A percentile compares a stretch with the other conserved stretches of the same genome.
These are phyloP conservation scores for Beaufortia kweichowensis DNA, from an alignment of 2,113 vertebrate genomes.

Conservation along the genomic window DNA sequence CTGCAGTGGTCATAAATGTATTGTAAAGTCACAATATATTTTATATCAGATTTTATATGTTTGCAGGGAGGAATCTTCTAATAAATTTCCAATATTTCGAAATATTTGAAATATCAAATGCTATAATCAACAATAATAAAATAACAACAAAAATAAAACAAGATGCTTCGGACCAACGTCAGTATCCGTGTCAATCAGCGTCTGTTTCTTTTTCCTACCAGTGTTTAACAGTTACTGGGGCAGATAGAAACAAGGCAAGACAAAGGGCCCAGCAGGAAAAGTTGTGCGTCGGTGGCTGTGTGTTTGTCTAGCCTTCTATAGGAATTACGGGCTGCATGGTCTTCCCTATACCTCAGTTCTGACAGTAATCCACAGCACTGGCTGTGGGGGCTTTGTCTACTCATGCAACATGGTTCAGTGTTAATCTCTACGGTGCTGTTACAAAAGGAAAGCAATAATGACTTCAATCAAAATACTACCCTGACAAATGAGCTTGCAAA, in stretches of 20 bases:
- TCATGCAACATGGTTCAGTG: slow-evolving; percentile 70
- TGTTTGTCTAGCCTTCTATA: slow-evolving; percentile 73
- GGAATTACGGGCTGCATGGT: slow-evolving; percentile 68
- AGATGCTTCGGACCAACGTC: slow-evolving; percentile 49
- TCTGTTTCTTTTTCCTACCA: slow-evolving; percentile 55
- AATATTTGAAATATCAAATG: too few species aligned
- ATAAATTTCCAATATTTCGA: too few species aligned
- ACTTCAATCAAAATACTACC: slow-evolving; percentile 71
- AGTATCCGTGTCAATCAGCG: slow-evolving; percentile 61
- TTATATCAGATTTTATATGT: too few species aligned
- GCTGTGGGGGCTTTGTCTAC: slow-evolving; percentile 72
- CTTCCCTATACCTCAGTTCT: slow-evolving; percentile 58
- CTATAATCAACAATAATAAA: not conserved
- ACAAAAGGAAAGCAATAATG: slow-evolving; percentile 70
- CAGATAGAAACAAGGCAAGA: slow-evolving; percentile 58
- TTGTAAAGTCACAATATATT: too few species aligned
- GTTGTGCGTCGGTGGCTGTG: slow-evolving; percentile 62
- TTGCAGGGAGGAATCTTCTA: too few species aligned
- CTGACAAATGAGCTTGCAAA: slow-evolving; percentile 60
- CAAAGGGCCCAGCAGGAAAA: slow-evolving; percentile 65
- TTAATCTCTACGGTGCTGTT: slow-evolving; percentile 70
- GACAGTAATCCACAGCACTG: slow-evolving; percentile 73
- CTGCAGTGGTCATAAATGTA: too few species aligned
- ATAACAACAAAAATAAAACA: not conserved
- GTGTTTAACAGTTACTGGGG: slow-evolving; percentile 55